Conservation (phyloP, 2,888 invertebrate genomes). For the Agrochola lota region DNA sequence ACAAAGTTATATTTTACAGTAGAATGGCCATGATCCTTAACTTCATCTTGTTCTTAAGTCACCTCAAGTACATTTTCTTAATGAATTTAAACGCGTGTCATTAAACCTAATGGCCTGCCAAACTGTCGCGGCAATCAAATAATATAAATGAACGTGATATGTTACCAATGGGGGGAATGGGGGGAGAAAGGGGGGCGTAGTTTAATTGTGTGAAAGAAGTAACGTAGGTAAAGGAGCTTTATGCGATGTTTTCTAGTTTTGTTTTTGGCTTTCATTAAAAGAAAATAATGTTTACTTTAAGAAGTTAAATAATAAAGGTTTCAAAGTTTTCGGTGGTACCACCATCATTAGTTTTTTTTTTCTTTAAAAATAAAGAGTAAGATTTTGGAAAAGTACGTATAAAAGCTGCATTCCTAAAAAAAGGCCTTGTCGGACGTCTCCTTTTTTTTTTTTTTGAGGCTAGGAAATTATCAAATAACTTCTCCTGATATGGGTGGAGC, state of each 20-base stretch:
- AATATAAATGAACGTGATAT: constrained; percentile 55
- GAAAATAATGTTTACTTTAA: constrained; percentile 5
- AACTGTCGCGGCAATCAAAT: constrained; percentile 64
- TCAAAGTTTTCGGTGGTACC: neutral
- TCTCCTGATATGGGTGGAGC: no score
- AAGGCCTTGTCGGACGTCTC: neutral
- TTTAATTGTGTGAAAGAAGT: constrained; percentile 49
- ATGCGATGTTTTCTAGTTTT: constrained; percentile 10
- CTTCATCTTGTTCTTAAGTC: constrained; percentile 7
- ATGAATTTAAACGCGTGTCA: constrained; percentile 51
- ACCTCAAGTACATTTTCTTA: constrained; percentile 39
- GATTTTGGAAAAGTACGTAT: neutral
- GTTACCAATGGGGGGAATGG: constrained; percentile 13
- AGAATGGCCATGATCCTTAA: neutral
- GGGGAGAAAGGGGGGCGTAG: neutral
- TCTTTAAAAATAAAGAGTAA: neutral
- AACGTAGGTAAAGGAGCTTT: constrained; percentile 23
- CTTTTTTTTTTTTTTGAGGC: no score
- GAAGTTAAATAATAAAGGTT: neutral
- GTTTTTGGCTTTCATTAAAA: constrained; percentile 22
- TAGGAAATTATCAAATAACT: no score
- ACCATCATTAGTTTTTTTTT: neutral
- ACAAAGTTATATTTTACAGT: neutral
- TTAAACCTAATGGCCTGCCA: constrained; percentile 58
- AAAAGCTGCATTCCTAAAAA: no score